Evolutionary conservation across 2,797 vertebrate genomes (phyloP).

Genomic region (Euphonia xanthogaster): DNA sequence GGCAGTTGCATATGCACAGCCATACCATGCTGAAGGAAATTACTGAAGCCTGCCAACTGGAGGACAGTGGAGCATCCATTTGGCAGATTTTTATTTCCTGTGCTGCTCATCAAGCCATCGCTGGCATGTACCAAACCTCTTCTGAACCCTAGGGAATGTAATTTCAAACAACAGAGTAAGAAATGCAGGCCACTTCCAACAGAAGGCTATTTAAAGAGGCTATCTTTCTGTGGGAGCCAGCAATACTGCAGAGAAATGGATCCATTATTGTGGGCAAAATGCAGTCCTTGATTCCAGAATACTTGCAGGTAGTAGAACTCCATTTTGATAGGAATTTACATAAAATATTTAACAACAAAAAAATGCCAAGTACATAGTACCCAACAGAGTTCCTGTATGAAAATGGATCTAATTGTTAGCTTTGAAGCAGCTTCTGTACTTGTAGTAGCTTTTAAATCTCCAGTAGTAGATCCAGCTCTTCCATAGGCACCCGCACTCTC

Average conservation of each 20-base stretch:
- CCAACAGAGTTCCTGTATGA: background rate
- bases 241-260: background rate
- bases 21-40: background rate
- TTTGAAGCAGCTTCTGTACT: background rate
- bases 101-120: background rate
- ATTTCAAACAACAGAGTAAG: background rate
- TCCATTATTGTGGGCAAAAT: background rate
- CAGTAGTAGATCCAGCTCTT: conserved; percentile 84
- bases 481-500: conserved; percentile 80
- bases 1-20: background rate
- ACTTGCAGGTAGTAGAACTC: background rate
- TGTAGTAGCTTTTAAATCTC: conserved; percentile 73
- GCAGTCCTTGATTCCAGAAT: background rate
- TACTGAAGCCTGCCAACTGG: background rate
- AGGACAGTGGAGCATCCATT: background rate
- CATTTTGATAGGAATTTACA: background rate
- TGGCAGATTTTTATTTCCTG: conserved; percentile 38
- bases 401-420: background rate
- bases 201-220: background rate
- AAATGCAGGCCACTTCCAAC: background rate
- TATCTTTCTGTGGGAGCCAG: background rate
- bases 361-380: background rate
- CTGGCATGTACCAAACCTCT: background rate
- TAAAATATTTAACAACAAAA: background rate
- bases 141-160: background rate